These are phyloP conservation scores for Reinhardtius hippoglossoides DNA, from an alignment of 2,113 vertebrate genomes.

Conservation along the genomic window DNA sequence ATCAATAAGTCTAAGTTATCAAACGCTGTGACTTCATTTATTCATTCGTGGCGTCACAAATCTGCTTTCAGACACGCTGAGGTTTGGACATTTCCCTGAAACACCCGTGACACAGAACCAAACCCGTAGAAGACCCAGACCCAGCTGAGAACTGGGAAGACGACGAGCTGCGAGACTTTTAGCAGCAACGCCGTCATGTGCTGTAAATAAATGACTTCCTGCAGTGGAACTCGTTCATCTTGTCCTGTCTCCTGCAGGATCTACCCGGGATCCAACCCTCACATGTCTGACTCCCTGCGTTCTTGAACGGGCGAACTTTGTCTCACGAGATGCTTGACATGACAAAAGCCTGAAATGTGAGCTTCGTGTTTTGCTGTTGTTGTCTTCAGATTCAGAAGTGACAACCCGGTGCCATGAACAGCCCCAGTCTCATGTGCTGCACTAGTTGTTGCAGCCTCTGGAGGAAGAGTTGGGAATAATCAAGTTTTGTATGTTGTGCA, in stretches of 20 bases:
- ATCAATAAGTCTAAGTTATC: background rate
- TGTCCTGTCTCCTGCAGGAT: too few species aligned
- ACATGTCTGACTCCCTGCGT: background rate
- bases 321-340: background rate
- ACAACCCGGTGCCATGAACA: background rate
- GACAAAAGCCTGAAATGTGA: background rate
- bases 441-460: background rate
- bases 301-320: background rate
- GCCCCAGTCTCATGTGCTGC: background rate
- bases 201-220: too few species aligned
- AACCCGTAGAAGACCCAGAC: too few species aligned
- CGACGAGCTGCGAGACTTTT: too few species aligned
- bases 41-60: background rate
- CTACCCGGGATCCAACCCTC: too few species aligned
- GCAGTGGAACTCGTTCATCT: too few species aligned
- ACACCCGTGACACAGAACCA: too few species aligned
- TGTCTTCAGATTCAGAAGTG: conserved; percentile 4
- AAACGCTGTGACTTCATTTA: background rate
- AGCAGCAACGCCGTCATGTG: too few species aligned
- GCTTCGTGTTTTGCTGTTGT: background rate
- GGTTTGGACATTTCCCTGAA: too few species aligned
- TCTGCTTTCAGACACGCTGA: too few species aligned
- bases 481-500: background rate
- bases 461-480: background rate
- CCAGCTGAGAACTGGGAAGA: too few species aligned